Evolutionary conservation across 1,140 invertebrate genomes (phyloP).

Genomic region (Tetramorium alpestre): DNA sequence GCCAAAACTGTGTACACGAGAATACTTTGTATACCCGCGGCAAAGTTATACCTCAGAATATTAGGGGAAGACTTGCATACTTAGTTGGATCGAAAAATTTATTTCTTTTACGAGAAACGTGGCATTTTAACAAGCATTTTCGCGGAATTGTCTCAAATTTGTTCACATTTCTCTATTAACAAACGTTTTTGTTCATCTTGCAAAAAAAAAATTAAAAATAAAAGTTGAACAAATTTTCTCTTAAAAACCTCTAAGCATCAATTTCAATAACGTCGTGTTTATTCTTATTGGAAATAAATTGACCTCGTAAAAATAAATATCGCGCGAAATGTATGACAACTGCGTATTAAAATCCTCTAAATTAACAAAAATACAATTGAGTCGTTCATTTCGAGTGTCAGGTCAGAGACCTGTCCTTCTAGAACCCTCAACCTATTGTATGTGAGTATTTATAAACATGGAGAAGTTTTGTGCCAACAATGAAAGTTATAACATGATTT

Average conservation of each 20-base stretch:
- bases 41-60: neutral
- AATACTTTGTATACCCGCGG: neutral
- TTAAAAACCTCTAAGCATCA: neutral
- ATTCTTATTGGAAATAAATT: neutral
- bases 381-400: neutral
- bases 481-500: constrained; percentile 3
- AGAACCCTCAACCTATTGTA: neutral
- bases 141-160: neutral
- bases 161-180: too few relatives aligned
- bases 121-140: neutral
- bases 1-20: neutral
- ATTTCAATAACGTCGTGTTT: neutral
- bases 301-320: neutral
- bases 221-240: too few relatives aligned
- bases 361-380: neutral
- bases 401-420: neutral
- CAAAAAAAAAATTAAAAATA: too few relatives aligned
- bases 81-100: neutral
- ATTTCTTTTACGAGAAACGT: neutral
- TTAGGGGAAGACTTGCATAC: neutral
- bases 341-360: neutral
- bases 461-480: neutral
- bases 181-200: too few relatives aligned
- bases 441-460: neutral
- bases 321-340: too few relatives aligned